Evolutionary conservation across 2,113 vertebrate genomes (phyloP).

Genomic region (Callospermophilus lateralis): DNA sequence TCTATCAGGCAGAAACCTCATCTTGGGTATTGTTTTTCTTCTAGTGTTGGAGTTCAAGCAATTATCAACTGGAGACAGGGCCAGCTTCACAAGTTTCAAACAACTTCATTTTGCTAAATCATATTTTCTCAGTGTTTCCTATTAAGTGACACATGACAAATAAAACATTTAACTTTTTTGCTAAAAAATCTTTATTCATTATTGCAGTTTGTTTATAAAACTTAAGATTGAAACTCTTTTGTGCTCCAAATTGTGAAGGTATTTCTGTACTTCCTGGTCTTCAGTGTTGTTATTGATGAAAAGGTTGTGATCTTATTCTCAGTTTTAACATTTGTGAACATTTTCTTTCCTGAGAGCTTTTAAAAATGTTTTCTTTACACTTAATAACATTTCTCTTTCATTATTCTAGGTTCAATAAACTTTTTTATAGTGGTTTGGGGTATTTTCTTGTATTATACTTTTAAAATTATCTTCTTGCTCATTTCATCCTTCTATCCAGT

Average conservation of each 20-base stretch:
- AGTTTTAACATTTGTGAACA: not conserved
- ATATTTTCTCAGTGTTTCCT: not conserved
- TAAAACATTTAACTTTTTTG: not conserved
- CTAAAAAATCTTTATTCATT: not conserved
- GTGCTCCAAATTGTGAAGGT: not conserved
- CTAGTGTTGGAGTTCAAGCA: not conserved
- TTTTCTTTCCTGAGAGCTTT: not conserved
- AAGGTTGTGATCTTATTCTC: not conserved
- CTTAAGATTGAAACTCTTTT: not conserved
- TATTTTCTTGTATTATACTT: not conserved
- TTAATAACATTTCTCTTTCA: not conserved
- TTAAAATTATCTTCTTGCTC: not conserved
- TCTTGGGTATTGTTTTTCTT: not conserved
- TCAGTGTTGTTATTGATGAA: not conserved
- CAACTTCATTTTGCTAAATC: not conserved
- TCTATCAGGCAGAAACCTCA: not conserved
- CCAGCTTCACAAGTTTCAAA: not conserved
- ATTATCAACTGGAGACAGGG: not conserved
- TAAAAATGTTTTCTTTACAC: not conserved
- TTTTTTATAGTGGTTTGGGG: not conserved
- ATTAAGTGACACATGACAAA: not conserved
- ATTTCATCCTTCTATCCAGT: not conserved
- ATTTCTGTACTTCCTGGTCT: not conserved
- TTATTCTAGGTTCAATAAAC: not conserved
- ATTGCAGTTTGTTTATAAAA: not conserved